These are phyloP conservation scores for Drosophila stalkeri DNA, from an alignment of 2,888 invertebrate species.

Conservation along the genomic window DNA sequence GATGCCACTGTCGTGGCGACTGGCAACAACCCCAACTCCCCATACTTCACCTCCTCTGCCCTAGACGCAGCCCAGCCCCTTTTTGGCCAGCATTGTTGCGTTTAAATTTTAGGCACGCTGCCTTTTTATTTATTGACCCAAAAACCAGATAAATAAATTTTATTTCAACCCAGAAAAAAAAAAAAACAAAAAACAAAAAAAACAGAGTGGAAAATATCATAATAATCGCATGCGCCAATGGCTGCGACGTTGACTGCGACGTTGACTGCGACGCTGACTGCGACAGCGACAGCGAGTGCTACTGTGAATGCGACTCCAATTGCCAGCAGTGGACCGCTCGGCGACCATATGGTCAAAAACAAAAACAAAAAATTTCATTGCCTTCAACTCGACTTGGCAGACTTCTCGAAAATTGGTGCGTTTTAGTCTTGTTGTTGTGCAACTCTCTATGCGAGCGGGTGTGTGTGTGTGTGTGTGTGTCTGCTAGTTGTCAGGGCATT, in stretches of 20 bases:
- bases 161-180: constrained; percentile 49
- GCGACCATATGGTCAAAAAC: constrained; percentile 58
- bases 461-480: constrained; percentile 9
- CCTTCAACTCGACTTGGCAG: constrained; percentile 43
- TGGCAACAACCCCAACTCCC: neutral
- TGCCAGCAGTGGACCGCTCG: constrained; percentile 15
- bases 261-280: neutral
- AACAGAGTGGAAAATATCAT: constrained; percentile 46
- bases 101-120: constrained; percentile 78
- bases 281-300: constrained; percentile 10
- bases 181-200: constrained; percentile 10
- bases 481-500: constrained; percentile 45
- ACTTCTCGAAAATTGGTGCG: constrained; percentile 51
- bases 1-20: constrained; percentile 64
- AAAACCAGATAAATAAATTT: constrained; percentile 76
- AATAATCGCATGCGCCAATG: constrained; percentile 75
- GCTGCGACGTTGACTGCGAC: constrained; percentile 20
- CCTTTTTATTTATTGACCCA: constrained; percentile 74
- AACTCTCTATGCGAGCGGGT: constrained; percentile 18
- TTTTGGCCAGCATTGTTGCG: constrained; percentile 62
- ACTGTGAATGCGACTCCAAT: constrained; percentile 19
- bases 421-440: constrained; percentile 50
- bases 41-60: neutral
- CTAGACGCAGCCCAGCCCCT: constrained; percentile 45
- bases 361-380: constrained; percentile 38